Base-by-base conservation (phyloP, 1,140 invertebrate genomes). In the Eriosoma lanigerum region DNA sequence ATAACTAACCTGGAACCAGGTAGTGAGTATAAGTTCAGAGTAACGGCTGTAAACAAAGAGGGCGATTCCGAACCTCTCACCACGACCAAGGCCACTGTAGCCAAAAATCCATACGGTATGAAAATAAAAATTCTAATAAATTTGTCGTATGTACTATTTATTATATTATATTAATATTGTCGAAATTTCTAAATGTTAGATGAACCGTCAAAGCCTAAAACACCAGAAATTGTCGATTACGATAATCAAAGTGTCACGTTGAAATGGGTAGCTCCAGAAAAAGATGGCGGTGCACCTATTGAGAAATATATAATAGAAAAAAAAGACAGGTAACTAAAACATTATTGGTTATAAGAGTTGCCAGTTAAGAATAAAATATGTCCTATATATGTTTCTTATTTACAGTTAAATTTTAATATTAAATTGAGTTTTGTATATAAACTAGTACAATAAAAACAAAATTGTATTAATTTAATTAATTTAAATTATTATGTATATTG, bases 241-340 rank as follows among this genome's bases (percentile, higher is more conserved):
- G 95, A 98, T 85, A 96, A 96, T 86, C 92, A 95, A 84, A 95
- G 93, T 82, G 94, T 96, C 0, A 94, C 95, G 81, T 88, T 99
- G 29, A 96, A 97, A 87, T 99, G 97, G 97, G 90, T 91, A 1
- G 89, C 94, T 19, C 97, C 98, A n/a, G 89, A 89, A 68, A 91
- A 87, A 81, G 97, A 99, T 86, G 97, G 97, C 81, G 98, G 98
- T 29, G 92, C 96, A 32, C 94, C 96, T 10, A 94, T 99, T 84
- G 93, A 94, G 83, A 96, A 97, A 87, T 99, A 98, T 86, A 93
- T 98, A 68, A 95, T 99, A 84, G 96, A 99, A 88, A 99, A 98
- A 89, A 96, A 96, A 86, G 94, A 96, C 84, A 92, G 91, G 83
- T 89, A 72, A n/a, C 19, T 24, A 29, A n/a, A n/a, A n/a, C n/a